phyloP scores from a whole-genome alignment of 1,140 invertebrate species.

The Battus philenor region DNA sequence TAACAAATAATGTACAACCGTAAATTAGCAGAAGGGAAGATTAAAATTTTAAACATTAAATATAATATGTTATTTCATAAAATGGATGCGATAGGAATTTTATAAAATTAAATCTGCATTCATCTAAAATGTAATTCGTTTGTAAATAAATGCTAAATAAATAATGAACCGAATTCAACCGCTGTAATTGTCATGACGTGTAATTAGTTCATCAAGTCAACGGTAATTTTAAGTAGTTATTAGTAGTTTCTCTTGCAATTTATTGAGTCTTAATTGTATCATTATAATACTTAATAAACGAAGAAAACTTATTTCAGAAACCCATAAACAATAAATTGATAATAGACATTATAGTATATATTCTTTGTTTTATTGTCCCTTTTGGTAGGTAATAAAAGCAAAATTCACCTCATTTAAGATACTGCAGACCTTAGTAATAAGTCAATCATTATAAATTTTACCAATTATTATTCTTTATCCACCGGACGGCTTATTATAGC shows the following conservation, averaged over 20 bases:
- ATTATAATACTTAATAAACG: constrained; percentile 59
- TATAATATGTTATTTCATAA: background rate
- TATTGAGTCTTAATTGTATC: constrained; percentile 64
- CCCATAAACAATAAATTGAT: constrained; percentile 71
- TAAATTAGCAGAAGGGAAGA: too few species aligned
- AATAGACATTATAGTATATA: constrained; percentile 68
- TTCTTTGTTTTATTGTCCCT: constrained; percentile 58
- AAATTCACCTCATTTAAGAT: too few species aligned
- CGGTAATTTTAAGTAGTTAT: constrained; percentile 65
- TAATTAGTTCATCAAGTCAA: constrained; percentile 48
- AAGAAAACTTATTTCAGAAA: constrained; percentile 65
- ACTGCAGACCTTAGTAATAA: too few species aligned
- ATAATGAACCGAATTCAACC: constrained; percentile 26
- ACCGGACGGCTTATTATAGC: too few species aligned
- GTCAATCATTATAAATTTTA: too few species aligned
- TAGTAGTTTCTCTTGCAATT: constrained; percentile 68
- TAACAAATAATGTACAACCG: too few species aligned
- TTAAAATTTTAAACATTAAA: too few species aligned
- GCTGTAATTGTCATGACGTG: constrained; percentile 36
- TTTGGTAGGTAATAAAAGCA: too few species aligned
- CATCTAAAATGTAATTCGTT: constrained; percentile 19
- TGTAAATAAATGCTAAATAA: constrained; percentile 27
- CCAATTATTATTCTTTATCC: too few species aligned
- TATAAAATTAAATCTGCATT: background rate
- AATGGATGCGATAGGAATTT: too few species aligned